Percentiles rank a stretch among this genome's conserved stretches.
Evolutionary conservation across 2,113 vertebrate species (phyloP).

Genomic region (Trogon melanurus): DNA sequence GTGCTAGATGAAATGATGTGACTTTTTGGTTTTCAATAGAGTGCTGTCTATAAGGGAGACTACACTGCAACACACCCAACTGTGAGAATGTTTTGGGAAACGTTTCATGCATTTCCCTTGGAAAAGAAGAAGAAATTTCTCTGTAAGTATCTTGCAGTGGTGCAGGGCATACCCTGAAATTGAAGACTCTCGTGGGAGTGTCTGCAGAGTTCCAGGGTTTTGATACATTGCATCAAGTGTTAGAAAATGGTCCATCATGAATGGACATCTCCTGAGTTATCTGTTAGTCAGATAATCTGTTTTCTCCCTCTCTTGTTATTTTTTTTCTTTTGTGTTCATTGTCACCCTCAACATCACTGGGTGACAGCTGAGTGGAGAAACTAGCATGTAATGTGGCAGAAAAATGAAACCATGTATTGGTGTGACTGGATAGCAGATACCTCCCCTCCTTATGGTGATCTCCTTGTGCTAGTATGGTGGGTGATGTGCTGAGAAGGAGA

Average conservation of each 20-base stretch:
- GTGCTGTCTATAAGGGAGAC: conserved; percentile 91
- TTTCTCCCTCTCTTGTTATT: neutral
- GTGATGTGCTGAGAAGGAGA: neutral
- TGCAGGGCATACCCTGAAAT: neutral
- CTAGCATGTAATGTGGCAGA: neutral
- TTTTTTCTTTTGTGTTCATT: neutral
- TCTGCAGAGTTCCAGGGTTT: neutral
- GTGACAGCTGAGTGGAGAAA: neutral
- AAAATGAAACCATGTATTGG: neutral
- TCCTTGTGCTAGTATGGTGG: neutral
- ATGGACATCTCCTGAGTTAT: neutral
- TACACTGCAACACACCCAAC: conserved; percentile 91
- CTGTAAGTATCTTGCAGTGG: conserved; percentile 76
- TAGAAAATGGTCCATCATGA: neutral
- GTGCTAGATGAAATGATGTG: neutral
- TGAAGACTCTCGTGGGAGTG: neutral
- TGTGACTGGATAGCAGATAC: neutral
- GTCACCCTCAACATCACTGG: neutral
- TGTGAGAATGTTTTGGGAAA: conserved; percentile 94
- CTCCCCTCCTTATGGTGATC: neutral
- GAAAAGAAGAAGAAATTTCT: conserved; percentile 98
- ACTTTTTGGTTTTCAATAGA: conserved; percentile 72
- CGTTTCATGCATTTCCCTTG: conserved; percentile 93
- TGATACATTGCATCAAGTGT: neutral
- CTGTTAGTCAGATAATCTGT: neutral